Conservation (phyloP, 2,113 vertebrate species). For the Pachypanchax playfairii region DNA sequence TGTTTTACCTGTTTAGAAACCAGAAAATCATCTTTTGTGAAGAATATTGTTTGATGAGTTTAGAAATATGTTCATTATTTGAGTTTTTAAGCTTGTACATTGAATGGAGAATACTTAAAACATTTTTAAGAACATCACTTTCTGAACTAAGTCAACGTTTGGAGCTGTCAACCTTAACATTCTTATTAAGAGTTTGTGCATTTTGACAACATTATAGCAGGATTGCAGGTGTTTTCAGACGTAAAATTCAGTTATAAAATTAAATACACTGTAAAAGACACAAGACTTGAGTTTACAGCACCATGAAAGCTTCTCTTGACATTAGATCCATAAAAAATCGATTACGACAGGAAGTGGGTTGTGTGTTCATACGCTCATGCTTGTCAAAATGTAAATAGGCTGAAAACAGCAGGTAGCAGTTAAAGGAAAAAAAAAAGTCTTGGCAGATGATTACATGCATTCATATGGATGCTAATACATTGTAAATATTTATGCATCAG, state of each 20-base stretch:
- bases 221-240: background rate
- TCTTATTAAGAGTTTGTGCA: too few species aligned
- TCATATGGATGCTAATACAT: background rate
- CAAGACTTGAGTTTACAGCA: background rate
- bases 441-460: background rate
- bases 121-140: too few species aligned
- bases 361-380: background rate
- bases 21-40: too few species aligned
- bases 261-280: background rate
- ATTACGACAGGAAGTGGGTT: background rate
- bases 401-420: constrained; percentile 10
- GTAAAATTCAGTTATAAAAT: too few species aligned
- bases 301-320: background rate
- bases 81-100: too few species aligned
- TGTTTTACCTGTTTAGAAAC: background rate
- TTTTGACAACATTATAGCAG: too few species aligned
- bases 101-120: too few species aligned
- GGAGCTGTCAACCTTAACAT: too few species aligned
- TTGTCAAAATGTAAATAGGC: constrained; percentile 1
- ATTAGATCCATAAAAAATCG: constrained; percentile 2
- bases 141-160: too few species aligned
- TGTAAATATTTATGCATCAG: background rate
- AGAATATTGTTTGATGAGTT: too few species aligned
- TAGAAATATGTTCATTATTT: too few species aligned
- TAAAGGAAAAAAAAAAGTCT: background rate